phyloP scores from a whole-genome alignment of 2,113 vertebrate genomes.

The Natator depressus region DNA sequence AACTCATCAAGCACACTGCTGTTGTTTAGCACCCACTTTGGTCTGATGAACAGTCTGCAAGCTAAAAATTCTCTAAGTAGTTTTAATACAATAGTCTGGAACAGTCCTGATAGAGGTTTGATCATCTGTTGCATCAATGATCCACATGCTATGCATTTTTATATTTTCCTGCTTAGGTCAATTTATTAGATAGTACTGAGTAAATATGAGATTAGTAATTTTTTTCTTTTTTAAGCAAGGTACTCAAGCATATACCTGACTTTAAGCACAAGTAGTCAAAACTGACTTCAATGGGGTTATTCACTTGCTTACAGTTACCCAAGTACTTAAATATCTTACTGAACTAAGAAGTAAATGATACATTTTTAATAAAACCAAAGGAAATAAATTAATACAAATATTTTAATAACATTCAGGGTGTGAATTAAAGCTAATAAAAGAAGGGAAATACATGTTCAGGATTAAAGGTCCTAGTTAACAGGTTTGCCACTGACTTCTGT shows the following conservation, averaged over 20 bases:
- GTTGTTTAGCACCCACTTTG: not conserved
- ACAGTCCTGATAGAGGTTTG: constrained; percentile 57
- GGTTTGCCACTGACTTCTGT: not conserved
- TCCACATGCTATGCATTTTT: constrained; percentile 34
- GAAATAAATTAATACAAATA: not conserved
- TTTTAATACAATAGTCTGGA: constrained; percentile 35
- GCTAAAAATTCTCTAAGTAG: constrained; percentile 32
- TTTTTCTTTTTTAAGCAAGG: not conserved
- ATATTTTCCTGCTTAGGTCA: constrained; percentile 67
- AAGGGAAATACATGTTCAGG: not conserved
- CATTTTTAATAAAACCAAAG: not conserved
- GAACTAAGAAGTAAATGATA: not conserved
- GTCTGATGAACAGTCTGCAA: constrained; percentile 43
- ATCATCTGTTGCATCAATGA: constrained; percentile 47
- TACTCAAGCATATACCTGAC: not conserved
- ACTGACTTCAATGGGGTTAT: not conserved
- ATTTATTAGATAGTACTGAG: constrained; percentile 47
- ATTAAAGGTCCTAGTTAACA: not conserved
- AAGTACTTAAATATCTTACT: not conserved
- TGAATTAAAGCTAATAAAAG: not conserved
- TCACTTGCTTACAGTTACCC: not conserved
- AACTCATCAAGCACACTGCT: not conserved
- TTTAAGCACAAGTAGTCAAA: not conserved
- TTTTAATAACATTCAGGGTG: not conserved
- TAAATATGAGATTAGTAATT: constrained; percentile 44